phyloP scores from a whole-genome alignment of 2,113 vertebrate genomes.

The Willisornis vidua region DNA sequence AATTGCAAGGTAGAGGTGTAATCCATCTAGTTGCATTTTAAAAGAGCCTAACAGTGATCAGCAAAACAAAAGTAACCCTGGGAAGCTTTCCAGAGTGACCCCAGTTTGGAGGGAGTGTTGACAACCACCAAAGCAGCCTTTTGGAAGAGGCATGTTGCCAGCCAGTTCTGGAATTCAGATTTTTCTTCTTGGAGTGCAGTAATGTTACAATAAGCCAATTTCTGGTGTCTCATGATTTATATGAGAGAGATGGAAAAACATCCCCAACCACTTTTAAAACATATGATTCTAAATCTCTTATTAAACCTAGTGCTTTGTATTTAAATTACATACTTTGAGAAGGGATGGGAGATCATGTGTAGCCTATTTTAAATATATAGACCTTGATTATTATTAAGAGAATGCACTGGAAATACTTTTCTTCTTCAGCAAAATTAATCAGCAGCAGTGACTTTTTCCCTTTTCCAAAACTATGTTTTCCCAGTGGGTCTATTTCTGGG shows the following conservation, averaged over 20 bases:
- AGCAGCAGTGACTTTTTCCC: not conserved
- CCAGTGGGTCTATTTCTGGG: not conserved
- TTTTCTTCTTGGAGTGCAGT: not conserved
- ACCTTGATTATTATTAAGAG: not conserved
- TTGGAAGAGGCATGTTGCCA: not conserved
- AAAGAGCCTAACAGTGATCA: not conserved
- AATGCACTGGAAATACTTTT: not conserved
- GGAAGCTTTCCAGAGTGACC: not conserved
- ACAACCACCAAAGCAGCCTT: not conserved
- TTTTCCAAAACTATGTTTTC: not conserved
- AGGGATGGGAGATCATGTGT: not conserved
- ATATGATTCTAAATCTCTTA: not conserved
- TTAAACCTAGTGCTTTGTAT: not conserved
- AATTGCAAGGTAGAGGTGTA: not conserved
- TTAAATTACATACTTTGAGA: not conserved
- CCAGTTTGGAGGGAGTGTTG: not conserved
- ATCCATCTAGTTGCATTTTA: not conserved
- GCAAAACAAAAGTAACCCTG: not conserved
- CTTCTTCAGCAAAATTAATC: not conserved
- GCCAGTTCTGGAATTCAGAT: not conserved
- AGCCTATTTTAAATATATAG: not conserved
- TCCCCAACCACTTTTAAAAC: not conserved
- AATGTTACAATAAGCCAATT: not conserved
- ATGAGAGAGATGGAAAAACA: not conserved
- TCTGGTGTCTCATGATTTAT: not conserved